phyloP scores from a whole-genome alignment of 2,797 vertebrate species.

The Okamejei kenojei region DNA sequence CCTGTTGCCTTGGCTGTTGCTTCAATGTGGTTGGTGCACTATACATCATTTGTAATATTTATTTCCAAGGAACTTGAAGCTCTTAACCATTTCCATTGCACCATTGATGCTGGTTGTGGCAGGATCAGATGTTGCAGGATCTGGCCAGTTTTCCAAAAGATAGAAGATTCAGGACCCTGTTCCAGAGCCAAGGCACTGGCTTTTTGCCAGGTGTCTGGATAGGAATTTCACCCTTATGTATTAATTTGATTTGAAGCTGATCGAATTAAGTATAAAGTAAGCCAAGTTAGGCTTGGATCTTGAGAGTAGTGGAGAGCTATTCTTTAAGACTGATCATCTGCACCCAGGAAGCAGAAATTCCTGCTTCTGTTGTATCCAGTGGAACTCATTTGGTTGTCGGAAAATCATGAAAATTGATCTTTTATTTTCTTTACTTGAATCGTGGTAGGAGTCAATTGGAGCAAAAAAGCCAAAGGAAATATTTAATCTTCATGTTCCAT shows the following conservation, averaged over 20 bases:
- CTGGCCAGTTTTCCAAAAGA: too few relatives aligned
- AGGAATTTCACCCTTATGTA: too few relatives aligned
- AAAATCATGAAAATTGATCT: not conserved
- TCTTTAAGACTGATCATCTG: not conserved
- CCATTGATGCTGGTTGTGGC: too few relatives aligned
- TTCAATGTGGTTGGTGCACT: too few relatives aligned
- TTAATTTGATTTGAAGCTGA: not conserved
- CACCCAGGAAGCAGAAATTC: not conserved
- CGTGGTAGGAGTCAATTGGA: not conserved
- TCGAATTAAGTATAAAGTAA: not conserved
- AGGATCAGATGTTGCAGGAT: not conserved
- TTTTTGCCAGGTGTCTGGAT: too few relatives aligned
- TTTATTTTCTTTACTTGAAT: not conserved
- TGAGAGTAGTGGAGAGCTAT: not conserved
- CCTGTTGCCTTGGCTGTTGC: too few relatives aligned
- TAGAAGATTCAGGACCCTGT: too few relatives aligned
- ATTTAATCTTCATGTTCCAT: constrained; percentile 1
- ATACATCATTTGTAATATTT: too few relatives aligned
- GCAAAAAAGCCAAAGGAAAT: not conserved
- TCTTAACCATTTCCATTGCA: too few relatives aligned
- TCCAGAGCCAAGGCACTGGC: not conserved
- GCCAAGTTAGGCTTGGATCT: not conserved
- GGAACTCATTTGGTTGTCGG: not conserved
- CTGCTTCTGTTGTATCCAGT: not conserved
- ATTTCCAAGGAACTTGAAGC: too few relatives aligned